These are phyloP conservation scores for Hycleus cichorii DNA, from an alignment of 1,140 invertebrate genomes.

Conservation along the genomic window DNA sequence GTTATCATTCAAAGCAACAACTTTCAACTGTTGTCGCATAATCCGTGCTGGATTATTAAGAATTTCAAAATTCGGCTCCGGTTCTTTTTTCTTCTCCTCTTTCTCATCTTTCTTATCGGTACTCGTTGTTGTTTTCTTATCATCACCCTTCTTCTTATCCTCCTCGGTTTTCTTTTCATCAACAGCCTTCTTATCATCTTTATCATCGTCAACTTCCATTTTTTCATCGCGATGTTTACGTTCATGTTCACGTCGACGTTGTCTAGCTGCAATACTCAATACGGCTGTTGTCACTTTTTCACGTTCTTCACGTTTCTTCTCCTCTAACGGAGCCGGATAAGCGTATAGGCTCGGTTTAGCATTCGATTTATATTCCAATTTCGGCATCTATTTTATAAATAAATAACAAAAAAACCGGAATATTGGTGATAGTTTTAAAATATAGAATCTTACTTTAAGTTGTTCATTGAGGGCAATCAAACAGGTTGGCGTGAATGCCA, in stretches of 20 bases:
- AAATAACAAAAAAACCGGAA: neutral
- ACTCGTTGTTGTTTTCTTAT: conserved; percentile 20
- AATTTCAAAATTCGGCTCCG: conserved; percentile 85
- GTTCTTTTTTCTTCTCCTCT: conserved; percentile 69
- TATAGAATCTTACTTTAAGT: conserved; percentile 53
- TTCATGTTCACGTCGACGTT: conserved; percentile 68
- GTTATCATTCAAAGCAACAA: conserved; percentile 72
- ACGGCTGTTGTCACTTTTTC: conserved; percentile 96
- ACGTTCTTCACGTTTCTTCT: conserved; percentile 95
- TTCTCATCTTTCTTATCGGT: conserved; percentile 41
- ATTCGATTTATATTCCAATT: conserved; percentile 86
- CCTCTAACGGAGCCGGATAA: conserved; percentile 93
- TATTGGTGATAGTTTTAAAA: neutral
- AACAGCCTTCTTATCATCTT: conserved; percentile 45
- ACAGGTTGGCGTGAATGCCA: conserved; percentile 95
- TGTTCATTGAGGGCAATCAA: conserved; percentile 92
- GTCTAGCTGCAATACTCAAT: conserved; percentile 90
- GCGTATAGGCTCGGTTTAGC: conserved; percentile 92
- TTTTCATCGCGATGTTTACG: conserved; percentile 48
- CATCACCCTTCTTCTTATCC: conserved; percentile 39
- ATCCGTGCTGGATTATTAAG: conserved; percentile 90
- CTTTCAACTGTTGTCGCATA: conserved; percentile 88
- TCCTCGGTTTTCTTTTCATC: conserved; percentile 34
- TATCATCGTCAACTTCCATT: conserved; percentile 49
- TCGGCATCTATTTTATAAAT: conserved; percentile 70